Base-by-base conservation (phyloP, 2,888 invertebrate genomes). In the Caenorhabditis auriculariae region DNA sequence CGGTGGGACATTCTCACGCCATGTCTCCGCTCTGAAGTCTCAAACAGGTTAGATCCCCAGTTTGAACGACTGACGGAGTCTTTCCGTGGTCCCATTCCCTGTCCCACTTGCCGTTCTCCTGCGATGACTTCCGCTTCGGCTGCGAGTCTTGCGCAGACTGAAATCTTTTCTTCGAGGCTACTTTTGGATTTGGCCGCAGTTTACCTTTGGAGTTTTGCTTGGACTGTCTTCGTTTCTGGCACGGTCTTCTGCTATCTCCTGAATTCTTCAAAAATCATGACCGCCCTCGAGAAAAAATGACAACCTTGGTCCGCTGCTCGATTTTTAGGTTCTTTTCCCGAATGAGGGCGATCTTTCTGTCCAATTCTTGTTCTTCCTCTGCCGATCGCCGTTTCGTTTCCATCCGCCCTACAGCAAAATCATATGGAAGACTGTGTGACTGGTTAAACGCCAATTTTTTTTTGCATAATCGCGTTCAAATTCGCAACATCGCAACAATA, bases 51-150 rank as follows among this genome's bases (percentile, higher is more conserved):
- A 27, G 6, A 9, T 2, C 28, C 9, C 2, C n/a, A 15, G 21
- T 29, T 47, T 12, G 9, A n/a, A 32, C 21, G 24, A 44, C 61
- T 32, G 29, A 69, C 71, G 72, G 68, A 24, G 69, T 72, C 41
- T 72, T 72, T 51, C 72, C 72, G 42, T 70, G 66, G 49, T 72
- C 72, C 72, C 72, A 72, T 54, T 70, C 69, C 28, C 72, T 58
- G 52, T 64, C 60, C 59, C 60, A 60, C 47, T 56, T 41, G 17
- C 52, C 55, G 28, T 58, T 58, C 3, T 47, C 43, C 19, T n/a
- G 35, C 9, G 21, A 23, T 17, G 42, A 5, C 50, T 62, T 29
- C 57, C 52, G 21, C 54, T 45, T n/a, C n/a, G n/a, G n/a, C n/a
- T n/a, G n/a, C n/a, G n/a, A n/a, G n/a, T n/a, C n/a, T n/a, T n/a